Conservation (phyloP, 2,113 vertebrate species). For the Siniperca chuatsi region DNA sequence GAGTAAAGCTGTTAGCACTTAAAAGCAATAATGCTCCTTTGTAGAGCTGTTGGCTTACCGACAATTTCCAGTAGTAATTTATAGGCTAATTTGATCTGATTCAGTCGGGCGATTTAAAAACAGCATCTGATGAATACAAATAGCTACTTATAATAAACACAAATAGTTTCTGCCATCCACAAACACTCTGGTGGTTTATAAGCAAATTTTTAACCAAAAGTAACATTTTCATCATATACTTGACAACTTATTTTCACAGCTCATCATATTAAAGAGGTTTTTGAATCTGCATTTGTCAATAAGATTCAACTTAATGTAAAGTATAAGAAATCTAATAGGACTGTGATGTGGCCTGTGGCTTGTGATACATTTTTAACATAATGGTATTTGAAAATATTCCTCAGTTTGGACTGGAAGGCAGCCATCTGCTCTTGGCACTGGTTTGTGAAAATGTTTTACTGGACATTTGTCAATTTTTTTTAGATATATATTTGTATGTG, state of each 20-base stretch:
- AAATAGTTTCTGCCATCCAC: background rate
- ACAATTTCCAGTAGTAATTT: conserved; percentile 41
- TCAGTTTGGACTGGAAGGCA: conserved; percentile 8
- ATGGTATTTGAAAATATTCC: conserved; percentile 1
- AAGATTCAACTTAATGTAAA: background rate
- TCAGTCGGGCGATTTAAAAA: conserved; percentile 18
- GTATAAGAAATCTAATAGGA: background rate
- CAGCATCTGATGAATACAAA: conserved; percentile 48
- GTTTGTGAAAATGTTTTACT: background rate
- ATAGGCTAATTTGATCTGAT: conserved; percentile 35
- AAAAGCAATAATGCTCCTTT: background rate
- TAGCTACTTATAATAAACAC: background rate
- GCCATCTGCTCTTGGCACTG: background rate
- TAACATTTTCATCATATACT: background rate
- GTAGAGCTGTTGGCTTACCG: conserved; percentile 11
- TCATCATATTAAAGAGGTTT: background rate
- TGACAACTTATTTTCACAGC: background rate
- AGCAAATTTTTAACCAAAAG: background rate
- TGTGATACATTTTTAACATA: background rate
- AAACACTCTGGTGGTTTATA: background rate
- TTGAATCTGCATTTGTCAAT: background rate
- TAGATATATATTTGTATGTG: background rate
- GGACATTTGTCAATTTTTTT: background rate
- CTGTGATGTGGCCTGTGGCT: background rate
- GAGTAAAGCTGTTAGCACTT: background rate